These are phyloP conservation scores for Typhlichthys subterraneus DNA, from an alignment of 2,797 vertebrate species.

Conservation along the genomic window DNA sequence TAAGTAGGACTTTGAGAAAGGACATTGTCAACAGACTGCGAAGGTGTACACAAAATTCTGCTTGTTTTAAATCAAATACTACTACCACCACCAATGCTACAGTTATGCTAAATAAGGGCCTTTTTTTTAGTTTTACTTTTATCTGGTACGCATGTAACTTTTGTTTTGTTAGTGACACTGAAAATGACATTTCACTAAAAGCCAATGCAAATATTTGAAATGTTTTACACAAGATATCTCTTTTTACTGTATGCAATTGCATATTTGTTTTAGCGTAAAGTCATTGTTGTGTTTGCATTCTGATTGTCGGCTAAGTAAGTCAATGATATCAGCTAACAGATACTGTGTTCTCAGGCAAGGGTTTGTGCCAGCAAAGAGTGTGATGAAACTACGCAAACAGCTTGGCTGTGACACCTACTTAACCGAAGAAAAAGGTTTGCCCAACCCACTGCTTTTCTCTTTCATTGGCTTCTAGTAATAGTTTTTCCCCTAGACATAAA, in stretches of 20 bases:
- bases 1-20: slow-evolving; percentile 71
- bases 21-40: slow-evolving; percentile 81
- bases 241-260: too few species aligned
- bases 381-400: slow-evolving; percentile 81
- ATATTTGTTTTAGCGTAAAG: too few species aligned
- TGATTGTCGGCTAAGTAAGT: slow-evolving; percentile 7
- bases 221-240: too few species aligned
- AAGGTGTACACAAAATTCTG: slow-evolving; percentile 61
- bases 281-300: not conserved
- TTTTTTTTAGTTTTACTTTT: slow-evolving; percentile 1
- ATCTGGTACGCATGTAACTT: slow-evolving; percentile 2
- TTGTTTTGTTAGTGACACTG: not conserved
- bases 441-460: not conserved
- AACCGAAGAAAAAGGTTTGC: slow-evolving; percentile 82
- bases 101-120: slow-evolving; percentile 20
- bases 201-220: not conserved
- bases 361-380: slow-evolving; percentile 80
- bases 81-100: not conserved
- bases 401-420: slow-evolving; percentile 81
- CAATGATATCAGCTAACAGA: slow-evolving; percentile 2
- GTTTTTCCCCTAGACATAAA: not conserved
- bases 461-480: not conserved
- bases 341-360: slow-evolving; percentile 71
- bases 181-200: not conserved
- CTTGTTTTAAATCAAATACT: too few species aligned